A percentile compares a stretch with the other conserved stretches of the same genome.
phyloP scores from a whole-genome alignment of 2,888 invertebrate genomes.

The Drosophila nr. medialis region DNA sequence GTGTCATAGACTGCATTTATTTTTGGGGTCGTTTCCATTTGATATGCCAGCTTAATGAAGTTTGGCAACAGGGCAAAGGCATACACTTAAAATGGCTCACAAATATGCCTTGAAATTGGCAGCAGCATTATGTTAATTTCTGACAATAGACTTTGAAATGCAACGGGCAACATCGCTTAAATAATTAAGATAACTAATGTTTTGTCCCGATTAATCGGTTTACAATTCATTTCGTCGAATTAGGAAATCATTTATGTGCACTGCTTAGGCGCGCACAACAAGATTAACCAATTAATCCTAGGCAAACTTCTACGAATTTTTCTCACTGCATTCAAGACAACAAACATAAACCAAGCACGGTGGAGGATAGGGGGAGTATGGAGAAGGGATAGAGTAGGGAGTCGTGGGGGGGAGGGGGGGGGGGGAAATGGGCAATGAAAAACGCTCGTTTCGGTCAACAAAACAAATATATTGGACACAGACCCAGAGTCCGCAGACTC shows the following conservation, averaged over 20 bases:
- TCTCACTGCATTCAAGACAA: conserved; percentile 65
- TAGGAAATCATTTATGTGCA: conserved; percentile 53
- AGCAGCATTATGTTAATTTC: background rate
- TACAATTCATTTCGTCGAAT: conserved; percentile 71
- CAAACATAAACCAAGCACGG: conserved; percentile 32
- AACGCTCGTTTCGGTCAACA: conserved; percentile 48
- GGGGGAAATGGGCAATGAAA: conserved; percentile 35
- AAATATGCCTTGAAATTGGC: background rate
- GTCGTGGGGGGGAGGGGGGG: background rate
- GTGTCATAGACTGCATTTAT: conserved; percentile 39
- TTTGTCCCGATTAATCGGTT: conserved; percentile 62
- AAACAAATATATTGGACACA: conserved; percentile 52
- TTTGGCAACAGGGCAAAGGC: conserved; percentile 34
- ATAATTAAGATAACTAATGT: conserved; percentile 36
- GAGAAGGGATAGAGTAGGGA: background rate
- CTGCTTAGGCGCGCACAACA: conserved; percentile 27
- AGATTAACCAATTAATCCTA: conserved; percentile 73
- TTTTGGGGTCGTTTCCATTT: conserved; percentile 8
- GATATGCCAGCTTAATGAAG: conserved; percentile 29
- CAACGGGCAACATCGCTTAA: conserved; percentile 12
- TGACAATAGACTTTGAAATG: no score
- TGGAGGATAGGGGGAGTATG: background rate
- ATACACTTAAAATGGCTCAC: conserved; percentile 6
- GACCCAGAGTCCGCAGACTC: conserved; percentile 35
- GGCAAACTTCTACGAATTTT: conserved; percentile 73